These are phyloP conservation scores for Rhizoglyphus robini DNA, from an alignment of 1,140 invertebrate species.

Conservation along the genomic window DNA sequence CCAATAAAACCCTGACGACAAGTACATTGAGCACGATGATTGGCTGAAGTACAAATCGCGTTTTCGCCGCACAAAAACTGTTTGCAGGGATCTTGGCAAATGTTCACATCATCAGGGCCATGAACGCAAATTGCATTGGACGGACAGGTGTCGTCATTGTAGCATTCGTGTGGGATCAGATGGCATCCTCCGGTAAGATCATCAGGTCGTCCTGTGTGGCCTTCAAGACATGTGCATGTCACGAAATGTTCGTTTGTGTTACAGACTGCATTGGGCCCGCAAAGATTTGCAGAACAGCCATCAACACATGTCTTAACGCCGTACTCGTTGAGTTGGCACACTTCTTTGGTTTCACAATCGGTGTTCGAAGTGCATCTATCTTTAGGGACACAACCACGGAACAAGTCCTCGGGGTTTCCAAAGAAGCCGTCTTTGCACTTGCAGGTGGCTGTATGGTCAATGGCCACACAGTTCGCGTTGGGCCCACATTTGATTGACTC, in stretches of 20 bases:
- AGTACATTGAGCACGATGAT: constrained; percentile 70
- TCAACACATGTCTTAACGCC: constrained; percentile 29
- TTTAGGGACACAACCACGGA: constrained; percentile 22
- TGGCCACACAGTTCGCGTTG: constrained; percentile 56
- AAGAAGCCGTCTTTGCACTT: constrained; percentile 41
- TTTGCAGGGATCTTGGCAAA: constrained; percentile 27
- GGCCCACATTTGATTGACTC: constrained; percentile 55
- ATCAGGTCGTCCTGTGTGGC: constrained; percentile 65
- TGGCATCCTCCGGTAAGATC: constrained; percentile 26
- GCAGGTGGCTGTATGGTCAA: constrained; percentile 56
- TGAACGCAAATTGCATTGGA: constrained; percentile 24
- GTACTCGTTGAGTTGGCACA: constrained; percentile 32
- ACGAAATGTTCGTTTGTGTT: constrained; percentile 32
- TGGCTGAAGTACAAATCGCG: constrained; percentile 60
- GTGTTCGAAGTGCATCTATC: constrained; percentile 57
- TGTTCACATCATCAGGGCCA: constrained; percentile 16
- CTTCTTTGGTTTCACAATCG: constrained; percentile 58
- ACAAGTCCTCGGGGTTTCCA: constrained; percentile 25
- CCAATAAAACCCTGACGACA: constrained; percentile 67
- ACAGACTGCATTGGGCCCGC: constrained; percentile 27
- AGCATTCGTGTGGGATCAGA: constrained; percentile 21
- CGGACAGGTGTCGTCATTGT: constrained; percentile 25
- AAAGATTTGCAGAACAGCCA: constrained; percentile 25
- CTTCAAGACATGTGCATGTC: constrained; percentile 60
- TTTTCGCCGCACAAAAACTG: constrained; percentile 54